A percentile compares a stretch with the other conserved stretches of the same genome.
These are phyloP conservation scores for Motacilla alba DNA, from an alignment of 2,113 vertebrate species.

Conservation along the genomic window DNA sequence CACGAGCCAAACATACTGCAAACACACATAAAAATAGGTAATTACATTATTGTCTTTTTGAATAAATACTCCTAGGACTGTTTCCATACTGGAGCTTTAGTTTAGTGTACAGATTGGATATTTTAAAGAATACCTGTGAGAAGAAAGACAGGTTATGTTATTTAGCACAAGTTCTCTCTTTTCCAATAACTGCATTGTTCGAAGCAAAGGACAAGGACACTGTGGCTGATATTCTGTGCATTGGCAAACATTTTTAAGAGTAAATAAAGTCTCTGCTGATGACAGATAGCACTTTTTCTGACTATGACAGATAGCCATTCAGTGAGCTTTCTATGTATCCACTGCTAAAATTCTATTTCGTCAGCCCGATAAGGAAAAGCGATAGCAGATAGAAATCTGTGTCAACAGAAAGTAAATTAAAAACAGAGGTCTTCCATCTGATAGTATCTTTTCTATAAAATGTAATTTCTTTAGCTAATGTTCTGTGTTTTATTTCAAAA, in stretches of 20 bases:
- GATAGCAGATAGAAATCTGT: conserved; percentile 83
- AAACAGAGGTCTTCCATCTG: conserved; percentile 70
- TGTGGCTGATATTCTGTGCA: conserved; percentile 57
- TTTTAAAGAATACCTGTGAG: not conserved
- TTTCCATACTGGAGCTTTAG: not conserved
- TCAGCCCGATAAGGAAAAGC: conserved; percentile 76
- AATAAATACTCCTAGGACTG: not conserved
- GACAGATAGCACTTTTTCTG: conserved; percentile 79
- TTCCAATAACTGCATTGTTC: not conserved
- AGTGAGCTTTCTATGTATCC: conserved; percentile 71
- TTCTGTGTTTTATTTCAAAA: conserved; percentile 74
- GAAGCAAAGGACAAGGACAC: conserved; percentile 61
- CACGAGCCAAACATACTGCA: not conserved
- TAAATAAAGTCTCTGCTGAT: conserved; percentile 80
- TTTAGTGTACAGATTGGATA: not conserved
- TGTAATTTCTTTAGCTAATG: conserved; percentile 80
- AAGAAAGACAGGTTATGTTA: not conserved
- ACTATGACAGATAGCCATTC: conserved; percentile 79
- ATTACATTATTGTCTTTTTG: not conserved
- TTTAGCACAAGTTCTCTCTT: not conserved
- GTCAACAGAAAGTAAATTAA: conserved; percentile 87
- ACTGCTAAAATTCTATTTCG: conserved; percentile 76
- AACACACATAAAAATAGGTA: not conserved
- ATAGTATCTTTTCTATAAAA: conserved; percentile 78
- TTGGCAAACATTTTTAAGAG: conserved; percentile 70